These are phyloP conservation scores for Eilema caniola DNA, from an alignment of 2,888 invertebrate genomes.

Conservation along the genomic window DNA sequence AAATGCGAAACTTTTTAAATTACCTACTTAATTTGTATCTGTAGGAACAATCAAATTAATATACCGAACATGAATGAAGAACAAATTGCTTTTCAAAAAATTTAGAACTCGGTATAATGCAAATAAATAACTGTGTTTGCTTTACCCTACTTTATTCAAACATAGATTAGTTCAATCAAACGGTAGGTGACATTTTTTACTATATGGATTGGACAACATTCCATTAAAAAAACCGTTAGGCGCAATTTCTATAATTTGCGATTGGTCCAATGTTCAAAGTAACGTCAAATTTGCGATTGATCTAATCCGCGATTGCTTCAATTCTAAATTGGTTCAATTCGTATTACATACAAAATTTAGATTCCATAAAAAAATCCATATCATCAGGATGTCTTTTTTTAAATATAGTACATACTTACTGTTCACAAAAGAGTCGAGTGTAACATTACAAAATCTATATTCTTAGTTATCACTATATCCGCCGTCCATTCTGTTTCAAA, in stretches of 20 bases:
- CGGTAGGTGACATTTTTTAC: neutral
- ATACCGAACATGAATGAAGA: neutral
- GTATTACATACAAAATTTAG: neutral
- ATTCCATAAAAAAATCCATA: neutral
- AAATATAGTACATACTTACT: neutral
- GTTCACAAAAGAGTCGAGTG: neutral
- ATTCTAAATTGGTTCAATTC: no score
- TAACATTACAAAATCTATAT: conserved; percentile 5
- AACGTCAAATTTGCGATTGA: no score
- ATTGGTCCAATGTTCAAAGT: no score
- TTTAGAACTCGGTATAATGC: no score
- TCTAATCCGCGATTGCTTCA: no score
- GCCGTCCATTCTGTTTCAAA: neutral
- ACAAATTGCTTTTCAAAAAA: neutral
- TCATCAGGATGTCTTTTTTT: neutral
- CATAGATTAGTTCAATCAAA: neutral
- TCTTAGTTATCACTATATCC: neutral
- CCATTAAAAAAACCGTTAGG: neutral
- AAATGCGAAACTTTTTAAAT: conserved; percentile 2
- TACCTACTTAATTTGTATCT: neutral
- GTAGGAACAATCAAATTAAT: neutral
- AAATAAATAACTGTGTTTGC: neutral
- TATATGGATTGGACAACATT: neutral
- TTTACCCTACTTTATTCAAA: neutral
- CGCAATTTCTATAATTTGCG: no score